Conservation (phyloP, 2,113 vertebrate species). For the Puntigrus tetrazona region DNA sequence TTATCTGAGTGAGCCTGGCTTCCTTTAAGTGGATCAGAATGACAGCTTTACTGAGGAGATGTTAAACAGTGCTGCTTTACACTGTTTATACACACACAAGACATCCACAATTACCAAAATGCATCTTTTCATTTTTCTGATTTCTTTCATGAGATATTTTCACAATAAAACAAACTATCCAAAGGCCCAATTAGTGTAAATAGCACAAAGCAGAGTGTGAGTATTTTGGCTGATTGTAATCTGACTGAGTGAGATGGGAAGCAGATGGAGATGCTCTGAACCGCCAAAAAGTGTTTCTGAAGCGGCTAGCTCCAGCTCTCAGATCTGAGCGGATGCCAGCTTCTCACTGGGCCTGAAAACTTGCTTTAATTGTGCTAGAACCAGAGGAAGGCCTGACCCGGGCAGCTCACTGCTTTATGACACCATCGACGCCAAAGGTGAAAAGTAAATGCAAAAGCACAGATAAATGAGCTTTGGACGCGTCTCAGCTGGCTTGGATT, state of each 20-base stretch:
- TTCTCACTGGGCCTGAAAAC: neutral
- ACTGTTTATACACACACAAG: neutral
- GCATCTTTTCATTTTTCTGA: neutral
- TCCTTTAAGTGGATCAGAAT: no score
- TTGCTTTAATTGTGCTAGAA: neutral
- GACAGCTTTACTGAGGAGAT: no score
- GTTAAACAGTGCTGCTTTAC: no score
- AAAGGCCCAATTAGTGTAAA: neutral
- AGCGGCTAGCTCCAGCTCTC: neutral
- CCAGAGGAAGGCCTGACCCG: neutral
- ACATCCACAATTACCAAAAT: neutral
- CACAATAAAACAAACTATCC: neutral
- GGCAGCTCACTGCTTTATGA: neutral
- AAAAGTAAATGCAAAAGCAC: neutral
- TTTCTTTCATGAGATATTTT: neutral
- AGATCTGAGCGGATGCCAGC: neutral
- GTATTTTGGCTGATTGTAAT: neutral
- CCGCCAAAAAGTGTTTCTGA: neutral
- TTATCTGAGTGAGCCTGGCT: no score
- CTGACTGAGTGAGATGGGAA: neutral
- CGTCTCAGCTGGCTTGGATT: neutral
- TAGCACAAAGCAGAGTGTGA: neutral
- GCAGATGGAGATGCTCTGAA: slow-evolving; percentile 9
- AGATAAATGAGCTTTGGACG: neutral
- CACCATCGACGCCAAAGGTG: neutral